Conservation (phyloP, 2,797 vertebrate species). For the Characodon lateralis region DNA sequence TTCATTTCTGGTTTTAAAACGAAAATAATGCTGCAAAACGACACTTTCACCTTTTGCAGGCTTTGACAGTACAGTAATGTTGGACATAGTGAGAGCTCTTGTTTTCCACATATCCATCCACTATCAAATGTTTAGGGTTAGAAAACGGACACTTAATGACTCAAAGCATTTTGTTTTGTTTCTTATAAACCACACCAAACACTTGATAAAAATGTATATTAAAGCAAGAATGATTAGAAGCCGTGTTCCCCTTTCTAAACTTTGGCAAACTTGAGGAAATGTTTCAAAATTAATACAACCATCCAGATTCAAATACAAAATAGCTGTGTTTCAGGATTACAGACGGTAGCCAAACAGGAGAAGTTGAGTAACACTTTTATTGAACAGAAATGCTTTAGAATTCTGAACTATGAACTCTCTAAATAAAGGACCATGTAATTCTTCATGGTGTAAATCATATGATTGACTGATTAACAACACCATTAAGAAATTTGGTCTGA, state of each 20-base stretch:
- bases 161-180: neutral
- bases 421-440: too few species aligned
- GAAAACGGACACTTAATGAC: neutral
- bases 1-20: neutral
- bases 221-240: neutral
- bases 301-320: neutral
- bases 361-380: too few species aligned
- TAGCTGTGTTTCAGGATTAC: neutral
- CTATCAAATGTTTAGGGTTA: neutral
- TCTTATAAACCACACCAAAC: neutral
- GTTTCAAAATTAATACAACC: too few species aligned
- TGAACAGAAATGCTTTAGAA: too few species aligned
- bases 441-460: too few species aligned
- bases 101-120: neutral
- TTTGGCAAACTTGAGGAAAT: neutral
- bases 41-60: neutral
- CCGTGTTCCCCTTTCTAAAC: neutral
- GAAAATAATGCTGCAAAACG: neutral
- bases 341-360: neutral
- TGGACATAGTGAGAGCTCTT: constrained; percentile 46
- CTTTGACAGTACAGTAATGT: neutral
- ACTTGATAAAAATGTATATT: neutral
- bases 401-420: too few species aligned
- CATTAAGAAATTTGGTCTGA: too few species aligned
- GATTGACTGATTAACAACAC: too few species aligned